Evolutionary conservation across 2,888 invertebrate species (phyloP), one percentile per base, ranked within the genome.

Genomic region (Monochamus alternatus): DNA sequence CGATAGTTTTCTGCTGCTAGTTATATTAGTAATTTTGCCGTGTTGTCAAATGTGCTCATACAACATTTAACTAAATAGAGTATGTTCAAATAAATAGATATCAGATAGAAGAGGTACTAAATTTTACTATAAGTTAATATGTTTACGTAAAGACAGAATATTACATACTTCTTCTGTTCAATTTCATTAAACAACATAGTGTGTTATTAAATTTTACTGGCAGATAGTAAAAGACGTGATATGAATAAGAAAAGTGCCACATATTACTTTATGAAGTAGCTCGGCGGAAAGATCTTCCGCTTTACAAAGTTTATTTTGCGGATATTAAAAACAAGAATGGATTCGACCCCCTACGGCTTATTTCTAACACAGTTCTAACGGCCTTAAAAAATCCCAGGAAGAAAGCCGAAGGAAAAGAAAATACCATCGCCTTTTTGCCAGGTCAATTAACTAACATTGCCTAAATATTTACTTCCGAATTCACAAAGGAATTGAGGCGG

Each of bases 381-480:
- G 3, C 12, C 47, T 47, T 47, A 47, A 47, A 47, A 47, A 47
- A 12, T 8, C 44, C 44, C 44, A 1, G 10, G 3, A 9, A 47
- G 10, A 9, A 12, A 9, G 10, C 10, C 47, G 47, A 47, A 47
- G 9, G 47, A 12, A 12, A 47, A 9, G 47, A 55, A 14, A 55
- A n/a, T 1, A 55, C n/a, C 22, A n/a, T 14, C 14, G n/a, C 22
- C 14, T 55, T 55, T 55, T 55, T 22, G 22, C 3, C 5, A 14
- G 22, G 14, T 55, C 55, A 55, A 55, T 55, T 55, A 55, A 55
- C 55, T 55, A 55, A 55, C 55, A 7, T n/a, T n/a, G 55, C 22
- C 55, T 55, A 55, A 55, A 55, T 55, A 55, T 55, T 55, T 55
- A n/a, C 55, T 22, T 22, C 55, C 55, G 22, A 55, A 55, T 55